Evolutionary conservation across 2,888 invertebrate genomes (phyloP), one percentile per base, ranked within the genome.

Genomic region (Synanthedon andrenaeformis): DNA sequence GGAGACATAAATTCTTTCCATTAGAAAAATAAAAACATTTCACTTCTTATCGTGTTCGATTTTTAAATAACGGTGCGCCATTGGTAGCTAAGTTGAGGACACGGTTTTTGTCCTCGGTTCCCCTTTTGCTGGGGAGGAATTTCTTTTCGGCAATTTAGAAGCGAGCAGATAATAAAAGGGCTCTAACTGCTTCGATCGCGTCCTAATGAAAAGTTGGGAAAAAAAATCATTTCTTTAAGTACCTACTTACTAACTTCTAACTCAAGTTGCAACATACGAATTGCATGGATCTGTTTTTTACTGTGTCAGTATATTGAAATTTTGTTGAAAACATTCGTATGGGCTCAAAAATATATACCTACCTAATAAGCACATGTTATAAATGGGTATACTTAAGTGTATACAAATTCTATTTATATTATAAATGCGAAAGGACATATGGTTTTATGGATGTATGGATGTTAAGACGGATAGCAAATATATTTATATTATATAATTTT

Each of bases 91-190:
- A 78, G 76, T 79, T 70, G 74, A 76, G 76, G 78, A 77, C 82
- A 79, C 76, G 81, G 82, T 82, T 84, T 72, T 82, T 81, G 79
- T 82, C 78, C 81, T 74, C 75, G 59, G 72, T 76, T 75, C 80
- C 82, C 81, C 79, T 78, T 84, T 81, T 76, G 72, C 69, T 72
- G 71, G 76, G 77, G 72, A 76, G 74, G 76, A 82, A 82, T 82
- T 88, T 83, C 82, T 85, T 83, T 87, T 87, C 72, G 81, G 82
- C 82, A 88, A 88, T 88, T 88, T 84, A 84, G 76, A 86, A 79
- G 75, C 82, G 77, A 81, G 82, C 72, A 83, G 87, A 88, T 88
- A 88, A 88, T 88, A 88, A 88, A 88, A 86, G 83, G 88, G 85
- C 86, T 84, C 84, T 87, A 86, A 88, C 82, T 84, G 85, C 79